These are phyloP conservation scores for Gobio gobio DNA, from an alignment of 2,113 vertebrate genomes.

Conservation along the genomic window DNA sequence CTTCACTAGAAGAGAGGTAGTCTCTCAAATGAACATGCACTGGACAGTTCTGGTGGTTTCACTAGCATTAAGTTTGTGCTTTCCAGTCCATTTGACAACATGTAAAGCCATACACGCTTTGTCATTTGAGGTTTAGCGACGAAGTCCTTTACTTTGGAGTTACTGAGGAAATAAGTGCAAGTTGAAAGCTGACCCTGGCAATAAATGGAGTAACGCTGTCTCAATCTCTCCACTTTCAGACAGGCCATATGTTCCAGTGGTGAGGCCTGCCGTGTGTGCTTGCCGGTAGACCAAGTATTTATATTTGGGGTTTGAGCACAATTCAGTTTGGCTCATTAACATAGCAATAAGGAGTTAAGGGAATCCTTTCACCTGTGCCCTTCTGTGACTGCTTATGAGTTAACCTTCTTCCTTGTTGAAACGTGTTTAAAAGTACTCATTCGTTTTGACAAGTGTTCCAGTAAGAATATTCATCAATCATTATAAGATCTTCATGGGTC, in stretches of 20 bases:
- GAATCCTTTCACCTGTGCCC: conserved; percentile 21
- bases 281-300: conserved; percentile 1
- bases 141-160: conserved; percentile 12
- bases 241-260: conserved; percentile 23
- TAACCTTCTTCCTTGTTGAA: conserved; percentile 27
- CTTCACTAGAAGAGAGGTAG: neutral
- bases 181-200: conserved; percentile 19
- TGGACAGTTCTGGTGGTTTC: neutral
- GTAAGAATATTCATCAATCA: conserved; percentile 54
- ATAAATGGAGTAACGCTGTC: conserved; percentile 16
- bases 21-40: conserved; percentile 27
- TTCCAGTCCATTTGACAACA: neutral
- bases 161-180: neutral
- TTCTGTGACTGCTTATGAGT: neutral
- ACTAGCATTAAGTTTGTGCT: neutral
- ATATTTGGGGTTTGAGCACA: conserved; percentile 34
- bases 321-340: conserved; percentile 39
- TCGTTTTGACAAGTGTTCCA: conserved; percentile 37
- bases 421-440: conserved; percentile 22
- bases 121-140: neutral
- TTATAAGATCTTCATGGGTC: conserved; percentile 43
- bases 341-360: conserved; percentile 22
- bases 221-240: conserved; percentile 8
- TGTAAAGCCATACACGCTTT: neutral
- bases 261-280: conserved; percentile 17